Base-by-base conservation (phyloP, 2,888 invertebrate genomes). In the Patella pellucida region DNA sequence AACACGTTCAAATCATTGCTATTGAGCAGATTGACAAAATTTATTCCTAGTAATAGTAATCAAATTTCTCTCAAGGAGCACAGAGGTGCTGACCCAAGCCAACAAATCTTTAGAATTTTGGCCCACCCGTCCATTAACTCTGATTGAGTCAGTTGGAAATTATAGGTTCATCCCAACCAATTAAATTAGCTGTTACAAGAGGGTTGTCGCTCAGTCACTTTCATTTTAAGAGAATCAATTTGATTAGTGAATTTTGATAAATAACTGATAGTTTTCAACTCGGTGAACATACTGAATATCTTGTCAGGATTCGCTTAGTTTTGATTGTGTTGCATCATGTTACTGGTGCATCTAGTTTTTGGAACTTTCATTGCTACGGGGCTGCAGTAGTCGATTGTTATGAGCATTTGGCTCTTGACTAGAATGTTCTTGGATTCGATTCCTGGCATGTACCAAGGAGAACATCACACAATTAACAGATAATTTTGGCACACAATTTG, bases 21-120 rank as follows among this genome's bases (percentile, higher is more conserved):
- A 73, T 73, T 73, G 52, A 68, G 68, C 68, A 73, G 68, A 73
- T 73, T 73, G 73, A 68, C 68, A 68, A 73, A 73, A 73, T 73
- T 73, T 73, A 52, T 50, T 68, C 54, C 67, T 16, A 51, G 68
- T 73, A 73, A 73, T 68, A 68, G 73, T 73, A 73, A 73, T 73
- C 73, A 68, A 68, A 73, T 73, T 73, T 73, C 68, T 73, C 52
- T 68, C 73, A 68, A 73, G 73, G 41, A 52, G 23, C 73, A 27
- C 41, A 68, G 73, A 19, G 73, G 73, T 52, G 73, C n/a, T 52
- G 50, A 54, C 73, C 68, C 68, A 68, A 68, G 73, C 52, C 51
- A 31, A 54, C 68, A 19, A 51, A 31, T 51, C 73, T 52, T 68
- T 73, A 68, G 52, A 73, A 68, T 31, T 50, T 52, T 62, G 62